phyloP scores from a whole-genome alignment of 30 jellyfish, hydroid and myxozoan species.

The Aurelia coerulea region DNA sequence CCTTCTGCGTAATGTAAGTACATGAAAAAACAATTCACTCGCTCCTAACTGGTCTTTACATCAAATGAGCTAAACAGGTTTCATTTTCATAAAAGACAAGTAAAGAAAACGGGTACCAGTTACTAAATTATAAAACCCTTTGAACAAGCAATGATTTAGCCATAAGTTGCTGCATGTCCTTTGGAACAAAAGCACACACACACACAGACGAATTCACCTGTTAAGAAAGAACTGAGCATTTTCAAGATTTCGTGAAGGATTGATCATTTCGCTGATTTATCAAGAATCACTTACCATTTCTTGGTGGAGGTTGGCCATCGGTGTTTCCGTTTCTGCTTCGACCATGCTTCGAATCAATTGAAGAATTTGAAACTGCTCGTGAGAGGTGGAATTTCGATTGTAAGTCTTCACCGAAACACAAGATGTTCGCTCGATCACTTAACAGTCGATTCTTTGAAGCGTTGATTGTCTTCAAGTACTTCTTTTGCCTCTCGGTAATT shows the following conservation, averaged over 20 bases:
- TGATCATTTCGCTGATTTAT: too few relatives aligned
- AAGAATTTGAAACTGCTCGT: too few relatives aligned
- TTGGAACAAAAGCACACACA: constrained; percentile 51
- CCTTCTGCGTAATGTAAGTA: neutral
- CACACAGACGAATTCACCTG: constrained; percentile 53
- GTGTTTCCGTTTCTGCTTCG: constrained; percentile 39
- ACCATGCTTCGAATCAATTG: constrained; percentile 16
- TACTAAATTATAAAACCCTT: constrained; percentile 62
- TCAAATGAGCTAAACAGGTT: constrained; percentile 62
- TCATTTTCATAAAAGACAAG: constrained; percentile 50
- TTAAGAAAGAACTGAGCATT: neutral
- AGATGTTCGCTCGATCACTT: neutral
- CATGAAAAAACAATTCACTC: neutral
- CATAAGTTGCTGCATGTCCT: constrained; percentile 22
- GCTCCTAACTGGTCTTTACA: constrained; percentile 37
- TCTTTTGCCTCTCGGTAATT: constrained; percentile 17
- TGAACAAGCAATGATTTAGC: constrained; percentile 65
- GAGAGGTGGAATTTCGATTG: too few relatives aligned
- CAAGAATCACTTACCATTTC: constrained; percentile 26
- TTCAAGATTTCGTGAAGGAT: too few relatives aligned
- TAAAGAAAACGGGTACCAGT: constrained; percentile 77
- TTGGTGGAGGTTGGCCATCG: constrained; percentile 4
- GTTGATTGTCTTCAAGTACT: constrained; percentile 9
- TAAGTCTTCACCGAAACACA: too few relatives aligned
- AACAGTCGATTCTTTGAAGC: constrained; percentile 2